Conservation (phyloP, 2,888 invertebrate genomes). For the Mesochorus sp. region DNA sequence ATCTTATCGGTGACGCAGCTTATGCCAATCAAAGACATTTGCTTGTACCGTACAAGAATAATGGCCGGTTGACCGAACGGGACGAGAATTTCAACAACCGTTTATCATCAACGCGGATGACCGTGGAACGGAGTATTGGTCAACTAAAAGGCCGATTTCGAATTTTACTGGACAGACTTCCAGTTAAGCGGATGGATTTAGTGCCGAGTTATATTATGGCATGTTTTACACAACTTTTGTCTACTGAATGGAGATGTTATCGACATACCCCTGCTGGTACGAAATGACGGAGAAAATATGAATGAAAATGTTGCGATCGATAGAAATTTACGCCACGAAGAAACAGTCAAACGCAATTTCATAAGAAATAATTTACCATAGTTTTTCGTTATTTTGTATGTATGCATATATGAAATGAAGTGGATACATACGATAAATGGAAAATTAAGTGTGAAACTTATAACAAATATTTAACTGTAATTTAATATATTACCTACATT, state of each 20-base stretch:
- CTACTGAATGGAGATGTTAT: neutral
- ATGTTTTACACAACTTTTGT: constrained; percentile 45
- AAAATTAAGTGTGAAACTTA: too few relatives aligned
- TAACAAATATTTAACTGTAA: too few relatives aligned
- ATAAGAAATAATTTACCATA: constrained; percentile 24
- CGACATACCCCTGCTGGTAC: constrained; percentile 10
- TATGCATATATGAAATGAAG: too few relatives aligned
- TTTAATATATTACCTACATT: too few relatives aligned
- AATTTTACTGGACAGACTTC: constrained; percentile 15
- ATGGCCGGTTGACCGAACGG: constrained; percentile 29
- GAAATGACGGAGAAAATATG: neutral
- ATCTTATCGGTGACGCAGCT: constrained; percentile 36
- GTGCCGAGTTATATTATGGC: constrained; percentile 34
- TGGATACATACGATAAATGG: too few relatives aligned
- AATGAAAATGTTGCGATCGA: constrained; percentile 2
- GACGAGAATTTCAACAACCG: constrained; percentile 13
- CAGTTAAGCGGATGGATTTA: constrained; percentile 7
- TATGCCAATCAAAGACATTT: constrained; percentile 32
- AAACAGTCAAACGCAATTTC: constrained; percentile 4
- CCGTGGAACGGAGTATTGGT: constrained; percentile 15
- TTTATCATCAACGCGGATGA: constrained; percentile 9
- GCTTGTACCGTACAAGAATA: constrained; percentile 34
- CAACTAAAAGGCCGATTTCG: constrained; percentile 4
- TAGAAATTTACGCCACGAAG: constrained; percentile 29
- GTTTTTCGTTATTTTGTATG: constrained; percentile 10